Conservation (phyloP, 2,113 vertebrate genomes). For the Oceanites oceanicus region DNA sequence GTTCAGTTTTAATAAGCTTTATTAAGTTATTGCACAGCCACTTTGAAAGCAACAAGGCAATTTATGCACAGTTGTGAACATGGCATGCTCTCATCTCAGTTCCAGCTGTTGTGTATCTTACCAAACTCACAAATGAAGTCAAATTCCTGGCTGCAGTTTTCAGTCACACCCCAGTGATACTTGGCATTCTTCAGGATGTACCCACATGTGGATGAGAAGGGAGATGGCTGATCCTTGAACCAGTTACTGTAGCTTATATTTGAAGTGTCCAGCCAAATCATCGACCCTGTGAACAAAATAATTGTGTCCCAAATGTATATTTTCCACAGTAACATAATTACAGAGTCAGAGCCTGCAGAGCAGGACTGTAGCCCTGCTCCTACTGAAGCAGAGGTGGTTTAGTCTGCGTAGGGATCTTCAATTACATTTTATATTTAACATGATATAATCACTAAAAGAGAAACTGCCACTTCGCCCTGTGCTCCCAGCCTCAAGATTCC, state of each 20-base stretch:
- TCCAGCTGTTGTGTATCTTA: constrained; percentile 50
- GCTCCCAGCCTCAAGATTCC: background rate
- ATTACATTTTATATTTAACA: background rate
- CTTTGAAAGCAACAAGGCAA: background rate
- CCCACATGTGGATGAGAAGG: constrained; percentile 71
- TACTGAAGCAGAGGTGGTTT: background rate
- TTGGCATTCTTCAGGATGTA: constrained; percentile 78
- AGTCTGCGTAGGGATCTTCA: background rate
- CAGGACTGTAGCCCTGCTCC: background rate
- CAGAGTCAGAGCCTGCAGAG: background rate
- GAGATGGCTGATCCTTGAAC: constrained; percentile 55
- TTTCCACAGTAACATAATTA: background rate
- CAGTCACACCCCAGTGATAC: constrained; percentile 82
- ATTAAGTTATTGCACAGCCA: background rate
- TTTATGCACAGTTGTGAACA: background rate
- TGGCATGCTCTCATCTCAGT: background rate
- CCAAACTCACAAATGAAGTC: constrained; percentile 91
- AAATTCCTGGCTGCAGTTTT: constrained; percentile 84
- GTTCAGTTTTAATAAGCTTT: background rate
- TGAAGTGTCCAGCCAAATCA: constrained; percentile 88
- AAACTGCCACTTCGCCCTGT: background rate
- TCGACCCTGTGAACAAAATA: constrained; percentile 68
- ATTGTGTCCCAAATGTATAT: background rate
- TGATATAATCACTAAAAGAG: background rate
- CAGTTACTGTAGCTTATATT: constrained; percentile 86